Conservation (phyloP, 2,888 invertebrate species). For the Lasioglossum figueresi region DNA sequence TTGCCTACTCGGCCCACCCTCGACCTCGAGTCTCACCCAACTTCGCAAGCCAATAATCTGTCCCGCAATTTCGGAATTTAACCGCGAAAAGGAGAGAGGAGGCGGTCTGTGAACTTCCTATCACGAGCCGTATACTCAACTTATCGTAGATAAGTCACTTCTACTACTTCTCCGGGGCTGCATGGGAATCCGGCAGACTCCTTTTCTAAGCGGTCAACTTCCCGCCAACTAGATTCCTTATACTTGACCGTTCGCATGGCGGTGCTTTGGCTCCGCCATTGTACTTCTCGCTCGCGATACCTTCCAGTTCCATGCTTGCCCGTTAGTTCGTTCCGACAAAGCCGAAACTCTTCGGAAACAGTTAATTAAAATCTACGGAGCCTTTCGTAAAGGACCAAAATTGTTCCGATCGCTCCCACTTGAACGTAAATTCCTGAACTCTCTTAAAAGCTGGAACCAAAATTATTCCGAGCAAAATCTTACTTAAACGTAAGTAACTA, state of each 20-base stretch:
- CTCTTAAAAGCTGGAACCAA: neutral
- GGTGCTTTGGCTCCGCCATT: slow-evolving; percentile 5
- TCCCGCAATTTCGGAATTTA: slow-evolving; percentile 77
- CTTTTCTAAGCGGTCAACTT: slow-evolving; percentile 45
- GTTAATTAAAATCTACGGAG: slow-evolving; percentile 7
- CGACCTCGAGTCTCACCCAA: slow-evolving; percentile 71
- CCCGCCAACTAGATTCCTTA: slow-evolving; percentile 49
- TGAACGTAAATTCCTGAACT: neutral
- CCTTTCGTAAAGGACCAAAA: neutral
- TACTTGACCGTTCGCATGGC: slow-evolving; percentile 19
- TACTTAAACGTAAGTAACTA: neutral
- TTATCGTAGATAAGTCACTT: slow-evolving; percentile 72
- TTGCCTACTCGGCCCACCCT: slow-evolving; percentile 72
- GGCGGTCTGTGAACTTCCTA: slow-evolving; percentile 68
- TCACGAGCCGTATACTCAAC: slow-evolving; percentile 66
- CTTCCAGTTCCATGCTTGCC: neutral
- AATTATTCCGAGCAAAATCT: neutral
- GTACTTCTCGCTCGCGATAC: slow-evolving; percentile 5
- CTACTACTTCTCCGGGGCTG: slow-evolving; percentile 50
- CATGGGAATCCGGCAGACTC: slow-evolving; percentile 51
- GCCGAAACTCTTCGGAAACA: neutral
- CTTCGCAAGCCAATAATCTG: slow-evolving; percentile 80
- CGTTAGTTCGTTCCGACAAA: neutral
- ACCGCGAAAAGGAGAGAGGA: slow-evolving; percentile 66
- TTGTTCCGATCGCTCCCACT: neutral